Evolutionary conservation across 2,888 invertebrate genomes (phyloP).

Genomic region (Euproctis similis): DNA sequence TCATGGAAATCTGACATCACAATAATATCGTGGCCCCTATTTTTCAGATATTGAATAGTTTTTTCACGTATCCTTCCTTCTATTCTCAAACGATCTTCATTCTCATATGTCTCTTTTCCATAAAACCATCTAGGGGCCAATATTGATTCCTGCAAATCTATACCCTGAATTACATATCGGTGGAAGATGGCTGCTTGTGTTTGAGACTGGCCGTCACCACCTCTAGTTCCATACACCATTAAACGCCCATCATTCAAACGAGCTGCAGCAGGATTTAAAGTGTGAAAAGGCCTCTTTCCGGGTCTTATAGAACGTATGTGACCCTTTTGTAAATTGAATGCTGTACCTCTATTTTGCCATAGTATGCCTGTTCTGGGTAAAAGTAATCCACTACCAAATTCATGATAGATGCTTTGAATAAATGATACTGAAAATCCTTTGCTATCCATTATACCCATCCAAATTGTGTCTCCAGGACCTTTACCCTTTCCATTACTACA

Average conservation of each 20-base stretch:
- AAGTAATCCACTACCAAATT: conserved; percentile 53
- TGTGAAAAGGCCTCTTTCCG: conserved; percentile 61
- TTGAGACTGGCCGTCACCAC: conserved; percentile 64
- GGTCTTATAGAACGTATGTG: conserved; percentile 45
- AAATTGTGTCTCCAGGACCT: conserved; percentile 58
- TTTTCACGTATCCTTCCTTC: conserved; percentile 49
- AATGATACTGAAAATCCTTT: conserved; percentile 64
- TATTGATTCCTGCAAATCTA: conserved; percentile 43
- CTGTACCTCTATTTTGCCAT: conserved; percentile 58
- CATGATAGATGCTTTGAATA: conserved; percentile 56
- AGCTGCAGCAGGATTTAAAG: conserved; percentile 58
- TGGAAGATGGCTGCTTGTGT: conserved; percentile 65
- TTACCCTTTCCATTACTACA: conserved; percentile 31
- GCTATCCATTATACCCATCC: conserved; percentile 63
- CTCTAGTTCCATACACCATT: conserved; percentile 57
- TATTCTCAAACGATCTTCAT: conserved; percentile 32
- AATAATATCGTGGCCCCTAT: conserved; percentile 43
- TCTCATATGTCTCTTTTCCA: conserved; percentile 34
- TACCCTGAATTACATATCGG: conserved; percentile 52
- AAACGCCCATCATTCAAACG: conserved; percentile 54
- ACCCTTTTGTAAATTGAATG: conserved; percentile 41
- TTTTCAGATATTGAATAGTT: conserved; percentile 42
- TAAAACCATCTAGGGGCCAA: conserved; percentile 56
- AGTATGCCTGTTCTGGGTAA: conserved; percentile 58
- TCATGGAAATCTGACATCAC: conserved; percentile 39